Evolutionary conservation across 2,113 vertebrate genomes (phyloP).

Genomic region (Pan paniscus): DNA sequence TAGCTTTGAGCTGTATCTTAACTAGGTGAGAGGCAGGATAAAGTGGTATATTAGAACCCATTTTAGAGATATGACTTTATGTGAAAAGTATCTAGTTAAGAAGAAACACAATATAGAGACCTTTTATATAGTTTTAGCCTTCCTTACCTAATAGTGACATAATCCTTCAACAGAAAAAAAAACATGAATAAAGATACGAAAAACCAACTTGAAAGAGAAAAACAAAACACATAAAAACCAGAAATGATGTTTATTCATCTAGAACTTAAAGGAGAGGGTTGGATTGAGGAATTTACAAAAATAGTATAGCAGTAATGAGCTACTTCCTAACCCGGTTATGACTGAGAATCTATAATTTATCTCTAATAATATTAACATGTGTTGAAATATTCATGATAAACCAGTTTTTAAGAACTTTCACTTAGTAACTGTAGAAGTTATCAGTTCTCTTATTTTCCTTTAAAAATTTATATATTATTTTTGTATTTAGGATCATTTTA

Average conservation of each 20-base stretch:
- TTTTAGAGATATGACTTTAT: neutral
- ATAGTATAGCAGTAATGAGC: neutral
- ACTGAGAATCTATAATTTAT: neutral
- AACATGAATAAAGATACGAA: neutral
- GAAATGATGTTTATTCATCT: neutral
- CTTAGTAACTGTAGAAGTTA: neutral
- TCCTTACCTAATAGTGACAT: neutral
- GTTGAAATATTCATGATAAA: neutral
- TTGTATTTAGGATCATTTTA: conserved; percentile 95
- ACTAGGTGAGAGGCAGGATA: neutral
- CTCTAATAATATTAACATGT: neutral
- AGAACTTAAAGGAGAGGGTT: neutral
- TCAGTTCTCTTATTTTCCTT: neutral
- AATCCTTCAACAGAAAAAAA: neutral
- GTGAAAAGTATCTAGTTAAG: neutral
- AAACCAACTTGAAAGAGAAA: neutral
- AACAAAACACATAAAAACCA: neutral
- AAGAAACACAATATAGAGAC: neutral
- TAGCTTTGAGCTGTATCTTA: neutral
- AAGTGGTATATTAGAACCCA: neutral
- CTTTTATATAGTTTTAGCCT: neutral
- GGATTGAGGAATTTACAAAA: neutral
- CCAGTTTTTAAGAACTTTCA: neutral
- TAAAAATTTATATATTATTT: neutral
- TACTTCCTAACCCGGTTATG: neutral